Evolutionary conservation across 2,888 invertebrate genomes (phyloP).

Genomic region (Fabriciana adippe): DNA sequence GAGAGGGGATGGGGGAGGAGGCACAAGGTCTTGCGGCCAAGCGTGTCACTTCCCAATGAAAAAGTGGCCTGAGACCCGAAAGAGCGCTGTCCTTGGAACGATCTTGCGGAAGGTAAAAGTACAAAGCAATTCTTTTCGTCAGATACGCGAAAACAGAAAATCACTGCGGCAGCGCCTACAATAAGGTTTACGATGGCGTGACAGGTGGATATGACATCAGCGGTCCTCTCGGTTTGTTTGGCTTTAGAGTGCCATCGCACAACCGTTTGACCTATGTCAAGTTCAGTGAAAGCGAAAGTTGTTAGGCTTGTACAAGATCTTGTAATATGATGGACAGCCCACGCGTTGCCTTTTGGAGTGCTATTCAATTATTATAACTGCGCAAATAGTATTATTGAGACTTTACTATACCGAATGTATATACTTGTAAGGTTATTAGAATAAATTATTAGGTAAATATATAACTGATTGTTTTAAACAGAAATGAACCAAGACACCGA

Average conservation of each 20-base stretch:
- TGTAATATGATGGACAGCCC: constrained; percentile 20
- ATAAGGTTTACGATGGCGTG: constrained; percentile 51
- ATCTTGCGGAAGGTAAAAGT: constrained; percentile 59
- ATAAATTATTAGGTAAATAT: neutral
- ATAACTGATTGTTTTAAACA: constrained; percentile 47
- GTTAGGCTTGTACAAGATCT: constrained; percentile 38
- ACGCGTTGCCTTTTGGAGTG: constrained; percentile 16
- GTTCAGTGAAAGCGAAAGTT: constrained; percentile 72
- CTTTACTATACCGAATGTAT: neutral
- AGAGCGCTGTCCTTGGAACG: constrained; percentile 67
- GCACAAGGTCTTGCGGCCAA: constrained; percentile 70
- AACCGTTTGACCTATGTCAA: constrained; percentile 61
- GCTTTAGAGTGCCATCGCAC: constrained; percentile 49
- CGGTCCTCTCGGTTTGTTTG: constrained; percentile 46
- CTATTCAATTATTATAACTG: neutral
- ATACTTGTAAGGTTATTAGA: too few relatives aligned
- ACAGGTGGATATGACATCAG: constrained; percentile 50
- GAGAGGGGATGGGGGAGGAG: constrained; percentile 45
- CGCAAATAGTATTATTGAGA: neutral
- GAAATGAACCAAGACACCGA: constrained; percentile 53
- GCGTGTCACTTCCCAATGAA: constrained; percentile 77
- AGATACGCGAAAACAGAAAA: constrained; percentile 43
- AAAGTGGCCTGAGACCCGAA: constrained; percentile 68
- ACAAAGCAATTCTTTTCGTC: constrained; percentile 28
- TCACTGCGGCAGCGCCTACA: constrained; percentile 26